Base-by-base conservation (phyloP, 23 tunicate species). In the Diplosoma virens region DNA sequence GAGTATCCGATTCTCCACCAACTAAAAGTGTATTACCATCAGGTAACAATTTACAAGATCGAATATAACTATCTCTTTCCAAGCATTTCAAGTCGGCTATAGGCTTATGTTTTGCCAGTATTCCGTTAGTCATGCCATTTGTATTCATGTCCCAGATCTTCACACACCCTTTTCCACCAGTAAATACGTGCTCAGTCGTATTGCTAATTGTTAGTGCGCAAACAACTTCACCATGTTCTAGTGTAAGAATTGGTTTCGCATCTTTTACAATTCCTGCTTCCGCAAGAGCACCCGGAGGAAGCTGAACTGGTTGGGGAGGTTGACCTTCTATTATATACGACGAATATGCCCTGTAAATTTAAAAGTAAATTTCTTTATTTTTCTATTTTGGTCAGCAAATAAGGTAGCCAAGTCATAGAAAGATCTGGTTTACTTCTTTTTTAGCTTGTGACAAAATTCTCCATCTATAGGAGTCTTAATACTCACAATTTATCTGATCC, bases 81-180 rank as follows among this genome's bases (percentile, higher is more conserved):
- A 93, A 79, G 52, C 98, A 93, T 21, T 93, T 94, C 4, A 93
- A 66, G 50, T 86, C 83, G 1, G 98, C 78, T 17, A 93, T 67
- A 29, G 98, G 98, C 7, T 48, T 75, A 29, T 90, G 97, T 47
- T 84, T 84, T 29, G 84, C 78, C 6, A 61, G 53, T 25, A 79
- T 79, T 0, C 75, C 79, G 31, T 33, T 46, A 17, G 82, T 36
- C 7, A 77, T 59, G 1, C 82, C 89, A 50, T 84, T 84, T 30
- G 78, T n/a, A 7, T 50, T 67, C 86, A 93, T 93, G 55, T 93
- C 98, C 98, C 98, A 93, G n/a, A 93, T 93, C 64, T 93, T 93
- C 25, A 93, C 94, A 45, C 90, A 81, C 24, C 98, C 98, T 56
- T 79, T 93, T 36, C 98, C 98, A 11, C 98, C 98, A 27, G 98